phyloP scores from a whole-genome alignment of 2,113 vertebrate genomes.

The Platichthys stellatus region DNA sequence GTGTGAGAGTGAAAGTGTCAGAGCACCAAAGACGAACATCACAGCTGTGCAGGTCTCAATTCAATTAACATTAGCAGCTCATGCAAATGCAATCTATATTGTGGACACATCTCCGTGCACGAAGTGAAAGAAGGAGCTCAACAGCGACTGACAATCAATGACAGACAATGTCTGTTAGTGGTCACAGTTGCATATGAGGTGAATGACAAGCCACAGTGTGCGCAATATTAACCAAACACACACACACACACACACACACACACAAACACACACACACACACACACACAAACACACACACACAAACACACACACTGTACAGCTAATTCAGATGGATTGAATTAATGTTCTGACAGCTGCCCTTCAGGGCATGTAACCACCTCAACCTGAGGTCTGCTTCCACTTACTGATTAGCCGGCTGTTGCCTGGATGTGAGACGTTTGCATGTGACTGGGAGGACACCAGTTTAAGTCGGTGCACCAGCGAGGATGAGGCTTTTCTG shows the following conservation, averaged over 20 bases:
- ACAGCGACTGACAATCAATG: conserved; percentile 37
- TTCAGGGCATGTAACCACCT: conserved; percentile 19
- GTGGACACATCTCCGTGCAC: conserved; percentile 7
- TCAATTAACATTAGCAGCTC: conserved; percentile 52
- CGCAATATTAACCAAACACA: conserved; percentile 7
- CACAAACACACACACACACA: neutral
- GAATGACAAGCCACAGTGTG: conserved; percentile 21
- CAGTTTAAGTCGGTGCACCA: conserved; percentile 3
- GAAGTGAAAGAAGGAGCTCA: neutral
- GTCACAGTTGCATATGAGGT: conserved; percentile 23
- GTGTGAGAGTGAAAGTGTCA: neutral
- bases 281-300: neutral
- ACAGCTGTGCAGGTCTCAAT: conserved; percentile 35
- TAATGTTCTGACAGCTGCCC: conserved; percentile 9
- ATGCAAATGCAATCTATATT: conserved; percentile 50
- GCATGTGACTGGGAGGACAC: conserved; percentile 15
- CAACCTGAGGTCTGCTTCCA: conserved; percentile 24
- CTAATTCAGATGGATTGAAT: conserved; percentile 47
- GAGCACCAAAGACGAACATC: conserved; percentile 12
- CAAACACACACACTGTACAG: neutral
- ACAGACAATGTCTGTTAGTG: conserved; percentile 13
- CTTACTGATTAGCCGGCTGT: conserved; percentile 13
- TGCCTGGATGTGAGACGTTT: neutral
- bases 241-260: neutral
- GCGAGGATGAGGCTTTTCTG: neutral